phyloP scores from a whole-genome alignment of 2,113 vertebrate genomes.

The Mirounga angustirostris region DNA sequence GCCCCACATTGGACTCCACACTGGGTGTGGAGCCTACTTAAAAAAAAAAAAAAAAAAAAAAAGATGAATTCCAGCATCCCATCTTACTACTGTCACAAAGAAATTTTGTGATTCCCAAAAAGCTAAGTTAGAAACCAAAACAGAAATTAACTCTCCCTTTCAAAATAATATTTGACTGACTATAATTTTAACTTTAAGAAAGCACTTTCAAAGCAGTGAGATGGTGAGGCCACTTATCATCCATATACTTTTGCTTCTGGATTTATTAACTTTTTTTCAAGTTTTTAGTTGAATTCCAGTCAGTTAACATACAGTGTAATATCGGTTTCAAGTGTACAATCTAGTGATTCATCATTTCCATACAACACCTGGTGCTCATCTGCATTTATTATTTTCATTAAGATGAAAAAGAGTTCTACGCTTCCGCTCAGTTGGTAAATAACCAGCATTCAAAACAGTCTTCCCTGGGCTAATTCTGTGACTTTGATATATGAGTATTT shows the following conservation, averaged over 20 bases:
- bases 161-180: neutral
- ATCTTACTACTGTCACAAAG: neutral
- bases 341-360: neutral
- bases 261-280: neutral
- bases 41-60: neutral
- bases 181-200: neutral
- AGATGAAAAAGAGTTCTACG: neutral
- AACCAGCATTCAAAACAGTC: neutral
- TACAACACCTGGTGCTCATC: neutral
- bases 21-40: neutral
- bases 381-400: neutral
- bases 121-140: neutral
- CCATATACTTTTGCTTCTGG: neutral
- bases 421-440: slow-evolving; percentile 3
- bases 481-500: neutral
- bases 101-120: slow-evolving; percentile 8
- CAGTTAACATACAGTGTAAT: neutral
- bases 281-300: neutral
- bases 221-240: neutral
- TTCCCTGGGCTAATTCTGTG: slow-evolving; percentile 45
- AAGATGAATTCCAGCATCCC: neutral
- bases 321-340: neutral
- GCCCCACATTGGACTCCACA: no score
- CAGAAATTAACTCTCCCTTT: neutral
- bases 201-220: neutral